phyloP scores from a whole-genome alignment of 2,888 invertebrate species.

The Athetis lepigone region DNA sequence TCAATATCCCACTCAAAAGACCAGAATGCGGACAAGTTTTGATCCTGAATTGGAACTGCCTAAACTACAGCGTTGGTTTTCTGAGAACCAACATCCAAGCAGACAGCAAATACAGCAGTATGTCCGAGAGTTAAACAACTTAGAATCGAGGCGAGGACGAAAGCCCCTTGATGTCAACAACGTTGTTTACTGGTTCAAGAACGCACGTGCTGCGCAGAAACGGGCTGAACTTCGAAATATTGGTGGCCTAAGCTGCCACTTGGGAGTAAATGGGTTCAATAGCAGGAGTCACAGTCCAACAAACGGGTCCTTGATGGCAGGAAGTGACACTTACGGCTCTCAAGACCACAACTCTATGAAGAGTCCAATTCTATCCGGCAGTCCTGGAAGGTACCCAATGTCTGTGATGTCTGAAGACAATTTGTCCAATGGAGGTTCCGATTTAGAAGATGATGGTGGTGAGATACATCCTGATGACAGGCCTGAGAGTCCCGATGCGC shows the following conservation, averaged over 20 bases:
- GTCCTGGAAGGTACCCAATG: slow-evolving; percentile 91
- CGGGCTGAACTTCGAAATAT: slow-evolving; percentile 95
- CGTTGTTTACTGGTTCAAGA: slow-evolving; percentile 99
- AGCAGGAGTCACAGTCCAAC: slow-evolving; percentile 92
- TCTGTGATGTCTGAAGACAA: slow-evolving; percentile 93
- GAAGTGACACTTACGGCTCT: slow-evolving; percentile 91
- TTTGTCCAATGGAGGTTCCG: slow-evolving; percentile 92
- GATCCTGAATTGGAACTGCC: slow-evolving; percentile 99
- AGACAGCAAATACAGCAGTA: slow-evolving; percentile 99
- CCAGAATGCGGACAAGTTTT: slow-evolving; percentile 98
- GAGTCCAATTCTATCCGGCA: slow-evolving; percentile 91
- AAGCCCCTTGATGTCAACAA: slow-evolving; percentile 98
- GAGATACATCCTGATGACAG: slow-evolving; percentile 89
- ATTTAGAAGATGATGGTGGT: slow-evolving; percentile 93
- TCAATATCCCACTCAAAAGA: slow-evolving; percentile 95
- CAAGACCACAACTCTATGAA: slow-evolving; percentile 91
- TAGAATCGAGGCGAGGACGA: slow-evolving; percentile 97
- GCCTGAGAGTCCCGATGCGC: slow-evolving; percentile 92
- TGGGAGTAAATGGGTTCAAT: slow-evolving; percentile 92
- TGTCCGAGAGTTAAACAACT: slow-evolving; percentile 97
- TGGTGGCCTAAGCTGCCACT: slow-evolving; percentile 90
- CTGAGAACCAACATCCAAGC: slow-evolving; percentile 99
- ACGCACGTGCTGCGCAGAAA: slow-evolving; percentile 98
- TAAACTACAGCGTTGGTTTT: slow-evolving; percentile 98
- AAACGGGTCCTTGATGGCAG: slow-evolving; percentile 91